A percentile compares a stretch with the other conserved stretches of the same genome.
Conservation (phyloP, 2,888 invertebrate species). For the Drosophila anomalata region DNA sequence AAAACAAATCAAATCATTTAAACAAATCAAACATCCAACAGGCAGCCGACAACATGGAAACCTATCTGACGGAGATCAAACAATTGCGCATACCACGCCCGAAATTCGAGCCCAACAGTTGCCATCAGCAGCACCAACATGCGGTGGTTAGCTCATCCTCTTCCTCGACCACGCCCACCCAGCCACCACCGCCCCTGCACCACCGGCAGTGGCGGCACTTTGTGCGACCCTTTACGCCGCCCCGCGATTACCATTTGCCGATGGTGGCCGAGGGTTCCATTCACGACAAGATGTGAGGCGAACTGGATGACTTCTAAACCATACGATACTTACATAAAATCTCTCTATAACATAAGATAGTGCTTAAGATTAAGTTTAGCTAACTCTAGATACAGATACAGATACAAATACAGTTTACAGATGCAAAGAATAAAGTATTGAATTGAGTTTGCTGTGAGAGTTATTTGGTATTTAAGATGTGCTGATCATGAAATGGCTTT, state of each 20-base stretch:
- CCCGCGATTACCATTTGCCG: slow-evolving; percentile 90
- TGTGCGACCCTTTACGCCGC: slow-evolving; percentile 88
- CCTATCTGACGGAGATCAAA: slow-evolving; percentile 93
- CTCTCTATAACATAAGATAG: slow-evolving; percentile 42
- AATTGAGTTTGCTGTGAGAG: slow-evolving; percentile 12
- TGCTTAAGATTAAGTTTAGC: slow-evolving; percentile 51
- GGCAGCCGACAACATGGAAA: slow-evolving; percentile 87
- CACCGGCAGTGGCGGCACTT: slow-evolving; percentile 75
- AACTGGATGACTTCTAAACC: not conserved
- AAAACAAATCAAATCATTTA: slow-evolving; percentile 70
- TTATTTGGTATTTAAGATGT: slow-evolving; percentile 11
- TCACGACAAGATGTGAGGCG: slow-evolving; percentile 62
- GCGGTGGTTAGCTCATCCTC: slow-evolving; percentile 39
- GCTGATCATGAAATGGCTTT: slow-evolving; percentile 46
- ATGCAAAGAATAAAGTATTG: slow-evolving; percentile 41
- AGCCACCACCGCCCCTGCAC: slow-evolving; percentile 59
- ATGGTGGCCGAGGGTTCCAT: slow-evolving; percentile 81
- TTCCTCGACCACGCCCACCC: slow-evolving; percentile 42
- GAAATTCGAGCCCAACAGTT: slow-evolving; percentile 87
- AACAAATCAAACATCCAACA: slow-evolving; percentile 65
- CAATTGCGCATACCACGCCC: slow-evolving; percentile 93
- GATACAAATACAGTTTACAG: slow-evolving; percentile 20
- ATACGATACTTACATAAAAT: slow-evolving; percentile 27
- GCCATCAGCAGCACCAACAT: slow-evolving; percentile 73
- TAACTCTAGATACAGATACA: slow-evolving; percentile 40